phyloP scores from a whole-genome alignment of 2,888 invertebrate genomes.

The Cyclophora punctaria region DNA sequence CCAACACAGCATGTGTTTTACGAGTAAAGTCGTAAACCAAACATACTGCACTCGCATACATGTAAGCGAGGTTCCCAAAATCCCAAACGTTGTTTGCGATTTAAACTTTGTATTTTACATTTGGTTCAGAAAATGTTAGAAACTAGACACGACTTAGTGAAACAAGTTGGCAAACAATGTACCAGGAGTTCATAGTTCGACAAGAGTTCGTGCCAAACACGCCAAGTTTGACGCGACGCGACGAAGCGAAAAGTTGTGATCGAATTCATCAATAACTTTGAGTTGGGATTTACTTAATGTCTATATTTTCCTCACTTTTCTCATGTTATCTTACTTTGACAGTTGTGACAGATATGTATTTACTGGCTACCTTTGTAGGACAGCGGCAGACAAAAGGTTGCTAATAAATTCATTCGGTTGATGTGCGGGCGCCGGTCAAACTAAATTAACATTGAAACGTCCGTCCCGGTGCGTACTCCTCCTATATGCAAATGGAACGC shows the following conservation, averaged over 20 bases:
- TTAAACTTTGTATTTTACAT: slow-evolving; percentile 11
- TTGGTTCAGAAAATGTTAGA: slow-evolving; percentile 1
- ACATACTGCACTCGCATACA: no score
- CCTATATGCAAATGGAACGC: no score
- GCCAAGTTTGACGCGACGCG: slow-evolving; percentile 16
- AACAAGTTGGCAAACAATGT: slow-evolving; percentile 17
- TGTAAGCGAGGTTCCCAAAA: background rate
- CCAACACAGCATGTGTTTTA: background rate
- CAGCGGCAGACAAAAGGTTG: no score
- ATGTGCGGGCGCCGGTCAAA: no score
- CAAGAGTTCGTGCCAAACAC: slow-evolving; percentile 11
- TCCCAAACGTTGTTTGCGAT: slow-evolving; percentile 2
- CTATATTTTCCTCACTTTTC: background rate
- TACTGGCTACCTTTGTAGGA: no score
- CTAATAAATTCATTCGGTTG: no score
- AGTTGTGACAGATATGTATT: no score
- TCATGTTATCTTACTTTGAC: no score
- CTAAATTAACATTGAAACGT: no score
- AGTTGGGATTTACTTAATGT: background rate
- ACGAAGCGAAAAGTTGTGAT: slow-evolving; percentile 13
- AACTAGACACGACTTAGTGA: slow-evolving; percentile 2
- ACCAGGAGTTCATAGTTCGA: slow-evolving; percentile 14
- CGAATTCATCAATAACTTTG: slow-evolving; percentile 9
- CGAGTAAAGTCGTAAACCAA: background rate
- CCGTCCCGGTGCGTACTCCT: no score